These are phyloP conservation scores for Neodiprion lecontei DNA, from an alignment of 1,140 invertebrate genomes.

Conservation along the genomic window DNA sequence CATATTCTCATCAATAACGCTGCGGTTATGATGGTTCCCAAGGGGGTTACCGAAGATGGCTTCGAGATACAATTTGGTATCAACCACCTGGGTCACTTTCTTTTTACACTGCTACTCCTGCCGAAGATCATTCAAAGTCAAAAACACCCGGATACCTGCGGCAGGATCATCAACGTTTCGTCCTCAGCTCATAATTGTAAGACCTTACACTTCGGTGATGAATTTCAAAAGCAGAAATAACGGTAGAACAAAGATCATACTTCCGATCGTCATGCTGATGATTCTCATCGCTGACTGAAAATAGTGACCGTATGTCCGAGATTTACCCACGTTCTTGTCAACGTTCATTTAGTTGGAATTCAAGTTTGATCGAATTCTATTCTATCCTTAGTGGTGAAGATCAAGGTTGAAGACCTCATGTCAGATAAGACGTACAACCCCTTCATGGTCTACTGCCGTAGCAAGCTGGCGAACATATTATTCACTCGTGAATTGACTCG, in stretches of 20 bases:
- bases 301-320: too few species aligned
- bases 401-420: conserved; percentile 76
- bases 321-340: too few species aligned
- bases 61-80: conserved; percentile 81
- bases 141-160: conserved; percentile 61
- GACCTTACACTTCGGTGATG: conserved; percentile 16
- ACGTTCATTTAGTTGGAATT: too few species aligned
- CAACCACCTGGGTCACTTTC: conserved; percentile 85
- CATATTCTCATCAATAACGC: conserved; percentile 85
- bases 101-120: conserved; percentile 81
- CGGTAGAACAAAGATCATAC: too few species aligned
- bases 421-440: conserved; percentile 69
- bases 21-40: conserved; percentile 76
- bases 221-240: too few species aligned
- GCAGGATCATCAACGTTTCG: conserved; percentile 74
- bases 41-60: conserved; percentile 74
- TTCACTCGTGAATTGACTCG: conserved; percentile 71
- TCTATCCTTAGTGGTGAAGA: conserved; percentile 39
- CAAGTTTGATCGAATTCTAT: background rate
- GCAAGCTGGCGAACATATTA: conserved; percentile 80
- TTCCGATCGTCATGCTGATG: background rate
- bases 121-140: conserved; percentile 57
- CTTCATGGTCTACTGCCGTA: conserved; percentile 69
- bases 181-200: conserved; percentile 69
- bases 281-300: too few species aligned